Evolutionary conservation across 2,888 invertebrate species (phyloP), one percentile per base, ranked within the genome.

Genomic region (Drosophila prolongata): DNA sequence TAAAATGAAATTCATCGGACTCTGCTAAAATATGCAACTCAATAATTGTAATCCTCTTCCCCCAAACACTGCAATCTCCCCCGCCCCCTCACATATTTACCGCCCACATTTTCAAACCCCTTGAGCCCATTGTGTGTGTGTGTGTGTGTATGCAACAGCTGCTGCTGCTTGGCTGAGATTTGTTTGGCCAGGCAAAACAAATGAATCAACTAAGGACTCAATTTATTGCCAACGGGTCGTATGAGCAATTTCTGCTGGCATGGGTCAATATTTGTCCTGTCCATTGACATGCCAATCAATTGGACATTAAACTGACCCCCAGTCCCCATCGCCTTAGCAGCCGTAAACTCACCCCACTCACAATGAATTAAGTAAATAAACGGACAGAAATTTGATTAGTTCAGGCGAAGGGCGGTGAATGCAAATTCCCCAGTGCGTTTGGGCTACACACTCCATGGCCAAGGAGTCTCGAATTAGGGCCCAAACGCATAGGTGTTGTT

Each of bases 381-480:
- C 75, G 57, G 77, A 59, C 67, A 56, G 68, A 78, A 80, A 78
- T 80, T 86, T 83, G 84, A 81, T 81, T 81, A 86, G 84, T 69
- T 78, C 68, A 55, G 66, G 70, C 57, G 50, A 75, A 58, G 24
- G 10, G 11, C 4, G 5, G 61, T 38, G 52, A 65, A 65, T 65
- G 52, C 66, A 44, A 65, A 66, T 52, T 52, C 52, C 52, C 52
- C 9, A 50, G 44, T 38, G 44, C 30, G 60, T 60, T 44, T 59
- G 30, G 60, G 35, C 27, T 35, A n/a, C 35, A 54, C 54, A 55
- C 19, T 8, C 35, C 24, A 24, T 24, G 13, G 3, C 5, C 37
- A 53, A 40, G 14, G 27, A 5, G 38, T 14, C 13, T 49, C 14
- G 24, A 27, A 13, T 37, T 16, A 13, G 50, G 56, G 14, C 19